Evolutionary conservation across 2,797 vertebrate species (phyloP).

Genomic region (Pseudochirops cupreus): DNA sequence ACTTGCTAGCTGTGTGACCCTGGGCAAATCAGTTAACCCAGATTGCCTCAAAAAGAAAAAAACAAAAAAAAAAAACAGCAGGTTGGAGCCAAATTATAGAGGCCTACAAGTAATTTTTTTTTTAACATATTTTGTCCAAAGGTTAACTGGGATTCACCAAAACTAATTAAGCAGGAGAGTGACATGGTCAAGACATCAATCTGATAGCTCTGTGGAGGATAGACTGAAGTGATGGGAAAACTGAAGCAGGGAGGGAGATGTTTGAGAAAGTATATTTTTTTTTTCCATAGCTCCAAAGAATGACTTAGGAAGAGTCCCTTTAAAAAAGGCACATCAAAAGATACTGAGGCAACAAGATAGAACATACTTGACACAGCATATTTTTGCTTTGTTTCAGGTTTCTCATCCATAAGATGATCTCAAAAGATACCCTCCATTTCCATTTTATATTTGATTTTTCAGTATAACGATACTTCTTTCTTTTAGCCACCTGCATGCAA

Average conservation of each 20-base stretch:
- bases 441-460: not conserved
- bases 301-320: conserved; percentile 14
- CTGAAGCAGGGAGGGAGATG: not conserved
- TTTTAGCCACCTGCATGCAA: conserved; percentile 27
- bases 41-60: not conserved
- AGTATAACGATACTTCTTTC: not conserved
- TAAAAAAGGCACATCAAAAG: conserved; percentile 18
- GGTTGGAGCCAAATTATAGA: not conserved
- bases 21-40: not conserved
- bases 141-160: not conserved
- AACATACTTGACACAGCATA: not conserved
- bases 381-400: not conserved
- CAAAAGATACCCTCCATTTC: not conserved
- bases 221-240: not conserved
- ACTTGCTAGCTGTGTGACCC: not conserved
- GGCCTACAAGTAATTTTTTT: not conserved
- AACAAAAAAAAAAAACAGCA: not conserved
- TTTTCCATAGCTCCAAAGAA: conserved; percentile 5
- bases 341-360: not conserved
- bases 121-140: not conserved
- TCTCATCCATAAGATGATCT: not conserved
- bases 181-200: not conserved
- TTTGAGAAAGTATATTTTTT: not conserved
- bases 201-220: not conserved
- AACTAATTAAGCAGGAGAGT: not conserved